These are phyloP conservation scores for Hirtodrosophila cameraria DNA, from an alignment of 2,888 invertebrate genomes.

Conservation along the genomic window DNA sequence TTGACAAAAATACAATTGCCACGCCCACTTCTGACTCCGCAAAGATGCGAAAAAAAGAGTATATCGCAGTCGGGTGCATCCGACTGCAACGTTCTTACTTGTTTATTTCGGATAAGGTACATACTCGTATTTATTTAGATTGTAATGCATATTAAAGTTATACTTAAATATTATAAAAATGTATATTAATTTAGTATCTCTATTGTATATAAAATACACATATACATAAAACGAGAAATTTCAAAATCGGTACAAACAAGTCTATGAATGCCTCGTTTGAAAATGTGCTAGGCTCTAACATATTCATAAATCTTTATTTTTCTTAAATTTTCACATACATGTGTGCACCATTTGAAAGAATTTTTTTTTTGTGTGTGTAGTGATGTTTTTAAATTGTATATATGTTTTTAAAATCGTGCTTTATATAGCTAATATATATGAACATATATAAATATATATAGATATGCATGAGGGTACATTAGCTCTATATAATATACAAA, in stretches of 20 bases:
- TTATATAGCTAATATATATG: neutral
- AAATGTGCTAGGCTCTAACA: too few species aligned
- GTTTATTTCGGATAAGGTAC: conserved; percentile 29
- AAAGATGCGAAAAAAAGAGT: too few species aligned
- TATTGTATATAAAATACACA: conserved; percentile 17
- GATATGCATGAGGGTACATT: conserved; percentile 11
- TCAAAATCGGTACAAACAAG: too few species aligned
- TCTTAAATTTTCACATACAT: conserved; percentile 1
- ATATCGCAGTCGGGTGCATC: too few species aligned
- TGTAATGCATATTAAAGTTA: conserved; percentile 28
- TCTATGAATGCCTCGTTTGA: too few species aligned
- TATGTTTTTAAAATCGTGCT: conserved; percentile 45
- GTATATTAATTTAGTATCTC: conserved; percentile 9
- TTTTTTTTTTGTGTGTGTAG: neutral
- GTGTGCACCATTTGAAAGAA: conserved; percentile 19
- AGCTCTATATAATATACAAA: conserved; percentile 13
- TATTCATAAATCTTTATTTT: neutral
- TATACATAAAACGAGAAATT: too few species aligned
- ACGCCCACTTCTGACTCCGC: too few species aligned
- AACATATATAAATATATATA: conserved; percentile 2
- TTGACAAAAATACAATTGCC: too few species aligned
- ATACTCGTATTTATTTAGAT: conserved; percentile 37
- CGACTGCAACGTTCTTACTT: too few species aligned
- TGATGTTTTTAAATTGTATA: conserved; percentile 6
- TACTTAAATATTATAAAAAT: conserved; percentile 16